Evolutionary conservation across 35 echinoderm and acorn worm genomes (phyloP).

Genomic region (Apostichopus californicus): DNA sequence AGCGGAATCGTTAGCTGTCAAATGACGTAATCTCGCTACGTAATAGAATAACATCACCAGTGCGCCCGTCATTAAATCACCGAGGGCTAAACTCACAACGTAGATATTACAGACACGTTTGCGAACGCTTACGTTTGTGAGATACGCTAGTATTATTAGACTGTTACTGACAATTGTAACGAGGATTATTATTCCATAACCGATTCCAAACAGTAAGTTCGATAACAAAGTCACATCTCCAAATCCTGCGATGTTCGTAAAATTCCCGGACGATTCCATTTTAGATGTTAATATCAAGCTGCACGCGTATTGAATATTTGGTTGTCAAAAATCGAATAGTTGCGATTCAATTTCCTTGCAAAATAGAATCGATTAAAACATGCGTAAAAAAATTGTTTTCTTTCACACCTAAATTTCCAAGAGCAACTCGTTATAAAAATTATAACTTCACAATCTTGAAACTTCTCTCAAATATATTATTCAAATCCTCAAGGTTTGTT

Average conservation of each 20-base stretch:
- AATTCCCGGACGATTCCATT: not conserved
- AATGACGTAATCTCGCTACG: not conserved
- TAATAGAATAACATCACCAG: conserved; percentile 31
- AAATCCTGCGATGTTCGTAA: conserved; percentile 3
- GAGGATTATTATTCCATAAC: conserved; percentile 11
- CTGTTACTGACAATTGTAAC: conserved; percentile 23
- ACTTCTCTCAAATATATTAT: too few relatives aligned
- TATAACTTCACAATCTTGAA: too few relatives aligned
- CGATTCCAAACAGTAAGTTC: not conserved
- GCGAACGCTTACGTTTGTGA: not conserved
- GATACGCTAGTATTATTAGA: conserved; percentile 32
- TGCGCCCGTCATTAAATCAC: conserved; percentile 16
- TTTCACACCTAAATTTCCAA: too few relatives aligned
- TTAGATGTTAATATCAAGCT: too few relatives aligned
- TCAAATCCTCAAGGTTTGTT: too few relatives aligned
- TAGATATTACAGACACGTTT: conserved; percentile 38
- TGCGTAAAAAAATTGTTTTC: too few relatives aligned
- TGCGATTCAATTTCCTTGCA: too few relatives aligned
- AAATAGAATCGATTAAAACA: too few relatives aligned
- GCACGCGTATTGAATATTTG: too few relatives aligned
- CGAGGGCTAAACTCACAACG: conserved; percentile 19
- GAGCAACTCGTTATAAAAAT: too few relatives aligned
- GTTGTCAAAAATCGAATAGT: too few relatives aligned
- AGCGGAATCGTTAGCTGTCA: not conserved
- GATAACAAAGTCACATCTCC: not conserved